These are phyloP conservation scores for Drosophila robusta DNA, from an alignment of 2,888 invertebrate species.

Conservation along the genomic window DNA sequence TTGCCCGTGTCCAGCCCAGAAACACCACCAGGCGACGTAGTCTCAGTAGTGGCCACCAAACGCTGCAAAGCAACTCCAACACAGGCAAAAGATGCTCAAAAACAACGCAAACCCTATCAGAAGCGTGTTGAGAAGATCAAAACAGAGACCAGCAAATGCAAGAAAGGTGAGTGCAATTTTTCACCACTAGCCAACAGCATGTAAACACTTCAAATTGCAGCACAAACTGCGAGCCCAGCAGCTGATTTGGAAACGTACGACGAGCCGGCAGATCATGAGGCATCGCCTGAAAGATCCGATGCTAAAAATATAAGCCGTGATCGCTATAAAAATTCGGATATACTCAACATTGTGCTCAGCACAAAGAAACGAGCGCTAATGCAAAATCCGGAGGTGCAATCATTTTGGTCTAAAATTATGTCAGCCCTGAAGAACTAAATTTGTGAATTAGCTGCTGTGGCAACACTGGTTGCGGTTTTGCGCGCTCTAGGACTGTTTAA, in stretches of 20 bases:
- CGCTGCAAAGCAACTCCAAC: slow-evolving; percentile 45
- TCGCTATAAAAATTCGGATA: slow-evolving; percentile 82
- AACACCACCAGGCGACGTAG: slow-evolving; percentile 28
- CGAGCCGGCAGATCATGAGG: slow-evolving; percentile 51
- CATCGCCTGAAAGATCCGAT: slow-evolving; percentile 56
- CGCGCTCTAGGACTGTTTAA: slow-evolving; percentile 1
- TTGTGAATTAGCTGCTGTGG: background rate
- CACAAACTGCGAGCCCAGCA: slow-evolving; percentile 48
- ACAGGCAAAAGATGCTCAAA: slow-evolving; percentile 63
- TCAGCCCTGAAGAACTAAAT: slow-evolving; percentile 69
- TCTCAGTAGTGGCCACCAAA: slow-evolving; percentile 22
- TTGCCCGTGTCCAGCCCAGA: slow-evolving; percentile 37
- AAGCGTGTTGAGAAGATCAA: slow-evolving; percentile 74
- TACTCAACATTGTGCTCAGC: slow-evolving; percentile 80
- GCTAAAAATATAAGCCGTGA: slow-evolving; percentile 60
- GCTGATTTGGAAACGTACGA: slow-evolving; percentile 59
- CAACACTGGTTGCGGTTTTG: slow-evolving; percentile 2
- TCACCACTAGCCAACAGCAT: background rate
- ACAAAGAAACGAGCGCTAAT: slow-evolving; percentile 81
- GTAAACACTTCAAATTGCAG: slow-evolving; percentile 5
- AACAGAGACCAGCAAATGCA: slow-evolving; percentile 45
- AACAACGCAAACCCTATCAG: slow-evolving; percentile 75
- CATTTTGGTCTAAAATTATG: slow-evolving; percentile 79
- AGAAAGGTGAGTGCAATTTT: slow-evolving; percentile 40
- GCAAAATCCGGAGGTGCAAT: slow-evolving; percentile 81